phyloP scores from a whole-genome alignment of 2,888 invertebrate species.

The Parnassius mnemosyne region DNA sequence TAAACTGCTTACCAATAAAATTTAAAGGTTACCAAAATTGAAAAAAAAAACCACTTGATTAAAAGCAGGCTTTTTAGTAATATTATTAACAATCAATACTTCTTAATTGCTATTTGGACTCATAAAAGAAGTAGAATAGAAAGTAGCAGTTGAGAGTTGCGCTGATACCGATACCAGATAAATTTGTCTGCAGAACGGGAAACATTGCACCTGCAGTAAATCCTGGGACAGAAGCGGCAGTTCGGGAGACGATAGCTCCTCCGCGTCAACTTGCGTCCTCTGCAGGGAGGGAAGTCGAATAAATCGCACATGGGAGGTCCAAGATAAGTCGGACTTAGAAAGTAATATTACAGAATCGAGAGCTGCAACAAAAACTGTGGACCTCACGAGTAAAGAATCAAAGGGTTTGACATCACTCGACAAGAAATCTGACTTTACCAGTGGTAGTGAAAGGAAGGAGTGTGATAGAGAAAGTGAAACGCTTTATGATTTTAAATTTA shows the following conservation, averaged over 20 bases:
- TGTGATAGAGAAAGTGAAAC: conserved; percentile 41
- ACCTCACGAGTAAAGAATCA: conserved; percentile 9
- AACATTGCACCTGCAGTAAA: conserved; percentile 52
- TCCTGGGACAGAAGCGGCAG: conserved; percentile 46
- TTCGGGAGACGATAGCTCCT: conserved; percentile 53
- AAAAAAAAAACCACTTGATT: no score
- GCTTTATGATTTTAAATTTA: conserved; percentile 54
- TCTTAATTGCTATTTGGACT: no score
- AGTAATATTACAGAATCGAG: conserved; percentile 34
- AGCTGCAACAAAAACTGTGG: conserved; percentile 24
- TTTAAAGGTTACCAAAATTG: no score
- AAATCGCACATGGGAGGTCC: conserved; percentile 29
- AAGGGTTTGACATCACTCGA: conserved; percentile 38
- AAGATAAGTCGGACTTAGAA: conserved; percentile 46
- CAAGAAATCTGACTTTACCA: conserved; percentile 48
- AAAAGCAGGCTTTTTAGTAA: no score
- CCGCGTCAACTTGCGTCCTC: conserved; percentile 64
- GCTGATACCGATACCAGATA: conserved; percentile 45
- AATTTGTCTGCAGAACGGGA: conserved; percentile 68
- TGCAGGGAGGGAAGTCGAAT: conserved; percentile 46
- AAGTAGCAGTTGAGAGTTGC: conserved; percentile 21
- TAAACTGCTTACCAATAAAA: no score
- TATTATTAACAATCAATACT: no score
- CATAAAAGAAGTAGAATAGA: conserved; percentile 12
- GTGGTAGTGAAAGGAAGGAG: conserved; percentile 46